Evolutionary conservation across 2,113 vertebrate genomes (phyloP).

Genomic region (Scophthalmus maximus): DNA sequence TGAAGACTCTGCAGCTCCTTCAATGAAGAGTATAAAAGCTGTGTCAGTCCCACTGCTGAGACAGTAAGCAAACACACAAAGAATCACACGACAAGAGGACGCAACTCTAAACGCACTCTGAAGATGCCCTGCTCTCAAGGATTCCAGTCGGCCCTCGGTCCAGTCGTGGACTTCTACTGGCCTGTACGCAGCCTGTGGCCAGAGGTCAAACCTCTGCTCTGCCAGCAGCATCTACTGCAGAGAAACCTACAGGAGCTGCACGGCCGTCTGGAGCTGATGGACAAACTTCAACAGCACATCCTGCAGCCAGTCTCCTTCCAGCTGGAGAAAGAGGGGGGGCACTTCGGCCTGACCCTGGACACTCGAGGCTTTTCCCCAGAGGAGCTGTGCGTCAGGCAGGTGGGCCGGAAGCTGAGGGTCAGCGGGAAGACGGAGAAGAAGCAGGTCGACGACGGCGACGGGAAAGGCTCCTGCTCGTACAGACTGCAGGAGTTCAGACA

Average conservation of each 20-base stretch:
- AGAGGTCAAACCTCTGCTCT: conserved; percentile 68
- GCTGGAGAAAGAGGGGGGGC: conserved; percentile 56
- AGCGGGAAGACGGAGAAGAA: conserved; percentile 74
- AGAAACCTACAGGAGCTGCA: conserved; percentile 56
- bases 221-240: conserved; percentile 66
- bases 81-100: conserved; percentile 1
- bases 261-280: conserved; percentile 63
- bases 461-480: conserved; percentile 70
- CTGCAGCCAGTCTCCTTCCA: conserved; percentile 57
- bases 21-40: too few species aligned
- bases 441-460: conserved; percentile 72
- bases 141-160: conserved; percentile 19
- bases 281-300: conserved; percentile 63
- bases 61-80: too few species aligned
- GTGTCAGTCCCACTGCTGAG: too few species aligned
- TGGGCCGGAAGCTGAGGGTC: conserved; percentile 75
- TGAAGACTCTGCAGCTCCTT: conserved; percentile 36
- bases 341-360: conserved; percentile 71
- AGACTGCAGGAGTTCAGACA: conserved; percentile 75
- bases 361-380: conserved; percentile 70
- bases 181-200: conserved; percentile 64
- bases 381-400: conserved; percentile 77
- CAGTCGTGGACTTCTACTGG: conserved; percentile 17
- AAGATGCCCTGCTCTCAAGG: conserved; percentile 39
- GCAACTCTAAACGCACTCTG: conserved; percentile 3